Evolutionary conservation across 2,797 vertebrate genomes (phyloP), one percentile per base, ranked within the genome.

Genomic region (Oreochromis mossambicus): DNA sequence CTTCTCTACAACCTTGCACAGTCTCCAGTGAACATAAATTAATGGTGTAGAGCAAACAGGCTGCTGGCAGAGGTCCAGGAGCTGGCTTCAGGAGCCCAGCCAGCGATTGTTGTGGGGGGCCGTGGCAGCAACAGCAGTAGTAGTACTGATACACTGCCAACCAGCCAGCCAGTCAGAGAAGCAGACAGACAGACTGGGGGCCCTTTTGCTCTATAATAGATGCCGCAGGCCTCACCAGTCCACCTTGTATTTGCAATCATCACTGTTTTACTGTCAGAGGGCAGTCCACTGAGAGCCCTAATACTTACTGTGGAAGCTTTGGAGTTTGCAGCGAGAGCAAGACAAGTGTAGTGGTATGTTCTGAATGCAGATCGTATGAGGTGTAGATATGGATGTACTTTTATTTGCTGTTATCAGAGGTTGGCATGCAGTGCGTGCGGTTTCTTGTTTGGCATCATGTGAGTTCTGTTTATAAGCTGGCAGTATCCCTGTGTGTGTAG

Each of bases 1-100:
- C 96, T 96, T 96, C 97, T 96, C 95, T 96, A 97, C 97, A 97
- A 97, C 97, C 96, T 97, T 97, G 96, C 97, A 96, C 96, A 96
- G 96, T 97, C 97, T 97, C 96, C 96, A 97, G 95, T 97, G 96
- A 97, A 97, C 97, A 97, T 97, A 97, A 98, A 97, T 97, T 97
- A 97, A 97, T 97, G 96, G 97, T 97, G 96, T 97, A 97, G 96
- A 97, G 97, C 97, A 97, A 97, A 97, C 97, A 96, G 96, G 96
- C 96, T 95, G 94, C 94, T 98, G 97, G 97, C 97, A 5, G 80
- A 34, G 88, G 92, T 96, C 97, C 97, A 97, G 94, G 92, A 93
- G 92, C 85, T 80, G 88, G 91, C 90, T 95, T 95, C 94, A 96
- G 96, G 95, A 97, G 95, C 93, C 92, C 94, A 96, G 96, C 96